Evolutionary conservation across 2,797 vertebrate species (phyloP).

Genomic region (Presbytis comata): DNA sequence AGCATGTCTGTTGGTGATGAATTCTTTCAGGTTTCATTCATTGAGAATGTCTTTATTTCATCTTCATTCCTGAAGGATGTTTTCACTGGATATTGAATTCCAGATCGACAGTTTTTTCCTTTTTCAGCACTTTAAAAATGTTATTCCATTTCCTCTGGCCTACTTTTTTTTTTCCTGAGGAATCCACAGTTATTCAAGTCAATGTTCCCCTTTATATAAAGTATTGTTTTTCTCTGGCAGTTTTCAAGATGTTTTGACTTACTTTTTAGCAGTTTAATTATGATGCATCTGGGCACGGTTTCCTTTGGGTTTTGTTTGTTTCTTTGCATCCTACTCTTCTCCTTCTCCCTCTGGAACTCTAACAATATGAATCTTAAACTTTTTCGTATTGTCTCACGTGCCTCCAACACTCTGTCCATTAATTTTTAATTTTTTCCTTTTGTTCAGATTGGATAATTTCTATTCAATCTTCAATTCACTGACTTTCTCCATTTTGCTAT

Average conservation of each 20-base stretch:
- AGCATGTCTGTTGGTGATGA: background rate
- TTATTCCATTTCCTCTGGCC: background rate
- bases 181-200: background rate
- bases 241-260: background rate
- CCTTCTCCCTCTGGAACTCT: background rate
- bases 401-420: background rate
- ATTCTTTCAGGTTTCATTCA: background rate
- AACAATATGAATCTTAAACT: background rate
- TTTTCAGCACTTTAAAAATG: background rate
- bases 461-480: background rate
- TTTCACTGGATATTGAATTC: background rate
- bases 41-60: background rate
- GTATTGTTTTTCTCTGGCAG: background rate
- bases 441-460: background rate
- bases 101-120: background rate
- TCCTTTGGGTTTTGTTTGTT: background rate
- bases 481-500: background rate
- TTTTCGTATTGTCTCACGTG: background rate
- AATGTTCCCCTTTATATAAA: background rate
- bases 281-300: background rate
- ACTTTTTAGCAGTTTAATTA: background rate
- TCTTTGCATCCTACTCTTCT: background rate
- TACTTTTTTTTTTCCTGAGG: background rate
- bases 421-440: background rate
- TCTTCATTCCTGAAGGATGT: background rate